A percentile compares a stretch with the other conserved stretches of the same genome.
phyloP scores from a whole-genome alignment of 1,140 invertebrate genomes.

The Pemphigus obesinymphae region DNA sequence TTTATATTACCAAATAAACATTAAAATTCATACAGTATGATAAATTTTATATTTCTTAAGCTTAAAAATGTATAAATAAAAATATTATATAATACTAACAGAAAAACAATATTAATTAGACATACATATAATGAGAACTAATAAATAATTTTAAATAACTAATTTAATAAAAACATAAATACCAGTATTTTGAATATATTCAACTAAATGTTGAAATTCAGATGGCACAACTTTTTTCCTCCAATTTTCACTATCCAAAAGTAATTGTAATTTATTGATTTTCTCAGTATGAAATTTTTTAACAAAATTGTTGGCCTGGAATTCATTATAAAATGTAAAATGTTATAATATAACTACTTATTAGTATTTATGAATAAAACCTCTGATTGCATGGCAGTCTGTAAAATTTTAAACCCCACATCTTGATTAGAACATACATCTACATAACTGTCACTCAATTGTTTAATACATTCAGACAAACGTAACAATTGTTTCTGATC shows the following conservation, averaged over 20 bases:
- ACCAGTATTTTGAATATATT: slow-evolving; percentile 61
- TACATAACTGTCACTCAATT: slow-evolving; percentile 17
- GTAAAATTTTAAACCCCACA: slow-evolving; percentile 27
- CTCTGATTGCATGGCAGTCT: slow-evolving; percentile 32
- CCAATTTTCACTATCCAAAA: slow-evolving; percentile 90
- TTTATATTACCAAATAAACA: too few relatives aligned
- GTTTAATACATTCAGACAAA: slow-evolving; percentile 23
- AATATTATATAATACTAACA: too few relatives aligned
- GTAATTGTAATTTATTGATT: slow-evolving; percentile 74
- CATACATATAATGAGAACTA: too few relatives aligned
- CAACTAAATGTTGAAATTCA: slow-evolving; percentile 59
- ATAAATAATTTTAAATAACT: not conserved
- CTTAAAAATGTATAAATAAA: not conserved
- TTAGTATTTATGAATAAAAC: not conserved
- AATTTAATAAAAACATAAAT: slow-evolving; percentile 24
- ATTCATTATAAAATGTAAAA: slow-evolving; percentile 44
- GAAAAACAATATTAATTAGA: too few relatives aligned
- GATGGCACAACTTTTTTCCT: slow-evolving; percentile 76
- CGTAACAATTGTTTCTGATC: slow-evolving; percentile 30
- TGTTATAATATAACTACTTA: not conserved
- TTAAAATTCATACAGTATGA: too few relatives aligned
- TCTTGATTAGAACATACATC: slow-evolving; percentile 35
- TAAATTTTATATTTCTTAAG: too few relatives aligned
- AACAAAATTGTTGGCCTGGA: slow-evolving; percentile 83
- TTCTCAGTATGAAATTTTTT: slow-evolving; percentile 84